A percentile compares a stretch with the other conserved stretches of the same genome.
phyloP scores from a whole-genome alignment of 2,113 vertebrate species.

The Paradisaea rubra region DNA sequence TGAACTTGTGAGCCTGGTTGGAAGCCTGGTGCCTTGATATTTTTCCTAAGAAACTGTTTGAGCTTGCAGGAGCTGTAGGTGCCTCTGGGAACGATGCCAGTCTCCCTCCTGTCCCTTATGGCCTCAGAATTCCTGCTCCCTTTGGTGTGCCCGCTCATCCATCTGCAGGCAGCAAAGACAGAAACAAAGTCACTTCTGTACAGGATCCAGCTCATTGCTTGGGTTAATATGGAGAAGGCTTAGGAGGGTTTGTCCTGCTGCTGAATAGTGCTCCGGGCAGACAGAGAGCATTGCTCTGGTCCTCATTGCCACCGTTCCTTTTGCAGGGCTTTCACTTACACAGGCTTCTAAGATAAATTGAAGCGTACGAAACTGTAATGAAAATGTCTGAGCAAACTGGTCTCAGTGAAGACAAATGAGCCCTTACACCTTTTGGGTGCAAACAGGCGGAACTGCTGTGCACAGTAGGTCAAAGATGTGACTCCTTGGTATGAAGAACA shows the following conservation, averaged over 20 bases:
- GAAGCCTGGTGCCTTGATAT: neutral
- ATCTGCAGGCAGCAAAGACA: neutral
- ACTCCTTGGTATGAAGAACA: neutral
- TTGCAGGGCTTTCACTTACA: neutral
- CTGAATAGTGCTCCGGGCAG: neutral
- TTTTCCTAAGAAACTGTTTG: neutral
- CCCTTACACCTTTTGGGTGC: neutral
- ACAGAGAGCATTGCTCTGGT: neutral
- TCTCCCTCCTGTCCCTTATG: neutral
- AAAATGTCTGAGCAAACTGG: conserved; percentile 12
- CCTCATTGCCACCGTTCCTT: neutral
- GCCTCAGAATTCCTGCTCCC: neutral
- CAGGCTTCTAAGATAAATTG: neutral
- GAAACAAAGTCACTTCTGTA: neutral
- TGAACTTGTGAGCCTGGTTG: neutral
- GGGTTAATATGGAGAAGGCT: neutral
- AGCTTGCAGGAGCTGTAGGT: neutral
- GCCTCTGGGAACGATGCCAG: neutral
- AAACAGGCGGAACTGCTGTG: neutral
- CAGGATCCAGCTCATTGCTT: neutral
- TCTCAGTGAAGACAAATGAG: conserved; percentile 27
- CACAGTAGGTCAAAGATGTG: neutral
- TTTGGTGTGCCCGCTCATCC: neutral
- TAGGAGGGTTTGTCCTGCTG: neutral
- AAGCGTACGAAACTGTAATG: neutral